These are phyloP conservation scores for Drosophila novamexicana DNA, from an alignment of 1,140 invertebrate genomes.

Conservation along the genomic window DNA sequence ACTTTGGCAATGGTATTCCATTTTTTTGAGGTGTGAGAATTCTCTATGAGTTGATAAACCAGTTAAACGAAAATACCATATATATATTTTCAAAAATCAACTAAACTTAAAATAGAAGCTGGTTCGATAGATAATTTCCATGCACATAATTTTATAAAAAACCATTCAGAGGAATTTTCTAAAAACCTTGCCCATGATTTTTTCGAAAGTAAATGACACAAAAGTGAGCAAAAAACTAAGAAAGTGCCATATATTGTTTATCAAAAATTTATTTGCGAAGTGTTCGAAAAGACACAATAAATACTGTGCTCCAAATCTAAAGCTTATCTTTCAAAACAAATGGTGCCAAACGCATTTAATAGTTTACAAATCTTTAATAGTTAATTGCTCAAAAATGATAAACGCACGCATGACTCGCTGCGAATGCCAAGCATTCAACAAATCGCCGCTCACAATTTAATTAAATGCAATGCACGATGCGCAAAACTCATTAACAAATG, in stretches of 20 bases:
- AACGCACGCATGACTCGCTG: conserved; percentile 4
- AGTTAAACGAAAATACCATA: conserved; percentile 9
- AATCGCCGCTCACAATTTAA: conserved; percentile 58
- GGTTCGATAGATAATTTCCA: too few species aligned
- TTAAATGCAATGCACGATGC: conserved; percentile 72
- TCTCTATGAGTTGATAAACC: conserved; percentile 11
- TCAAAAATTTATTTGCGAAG: too few species aligned
- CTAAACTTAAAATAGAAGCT: background rate
- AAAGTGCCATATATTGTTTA: too few species aligned
- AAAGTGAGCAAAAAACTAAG: background rate
- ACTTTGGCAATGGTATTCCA: conserved; percentile 17
- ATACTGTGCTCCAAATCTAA: background rate
- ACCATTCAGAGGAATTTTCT: too few species aligned
- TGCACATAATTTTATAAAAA: too few species aligned
- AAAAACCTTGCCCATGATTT: too few species aligned
- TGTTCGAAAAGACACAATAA: too few species aligned
- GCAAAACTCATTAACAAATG: conserved; percentile 61
- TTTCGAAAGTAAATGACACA: too few species aligned
- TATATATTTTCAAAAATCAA: conserved; percentile 1
- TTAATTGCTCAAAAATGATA: background rate
- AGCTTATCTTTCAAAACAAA: background rate
- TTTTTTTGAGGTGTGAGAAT: conserved; percentile 30
- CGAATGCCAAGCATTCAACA: conserved; percentile 38
- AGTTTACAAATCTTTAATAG: background rate
- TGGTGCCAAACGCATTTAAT: background rate